Percentiles rank a stretch among this genome's conserved stretches.
Conservation (phyloP, 1,140 invertebrate species). For the Neuroterus valhalla region DNA sequence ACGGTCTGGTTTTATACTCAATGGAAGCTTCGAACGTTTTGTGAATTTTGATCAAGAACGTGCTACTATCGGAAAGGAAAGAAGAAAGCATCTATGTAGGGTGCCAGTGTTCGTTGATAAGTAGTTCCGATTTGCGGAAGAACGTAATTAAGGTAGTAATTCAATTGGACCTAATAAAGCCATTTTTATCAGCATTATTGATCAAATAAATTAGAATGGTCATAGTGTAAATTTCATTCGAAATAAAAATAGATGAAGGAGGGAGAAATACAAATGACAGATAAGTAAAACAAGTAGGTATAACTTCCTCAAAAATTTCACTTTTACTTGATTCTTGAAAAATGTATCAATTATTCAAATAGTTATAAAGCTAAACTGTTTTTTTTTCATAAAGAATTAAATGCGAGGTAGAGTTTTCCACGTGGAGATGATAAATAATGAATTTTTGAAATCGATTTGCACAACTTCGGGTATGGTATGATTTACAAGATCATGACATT, state of each 20-base stretch:
- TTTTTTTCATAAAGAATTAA: neutral
- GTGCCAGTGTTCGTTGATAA: slow-evolving; percentile 56
- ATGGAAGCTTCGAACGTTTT: slow-evolving; percentile 57
- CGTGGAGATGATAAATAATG: no score
- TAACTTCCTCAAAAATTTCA: slow-evolving; percentile 41
- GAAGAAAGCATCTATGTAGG: slow-evolving; percentile 71
- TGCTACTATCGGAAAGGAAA: slow-evolving; percentile 61
- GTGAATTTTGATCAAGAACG: slow-evolving; percentile 70
- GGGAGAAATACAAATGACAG: neutral
- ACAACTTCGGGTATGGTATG: no score
- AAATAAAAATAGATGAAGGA: no score
- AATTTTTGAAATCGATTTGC: no score
- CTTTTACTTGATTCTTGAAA: neutral
- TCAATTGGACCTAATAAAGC: neutral
- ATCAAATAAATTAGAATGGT: no score
- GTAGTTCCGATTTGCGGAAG: neutral
- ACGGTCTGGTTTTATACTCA: slow-evolving; percentile 70
- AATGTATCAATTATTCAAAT: no score
- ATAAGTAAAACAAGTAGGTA: neutral
- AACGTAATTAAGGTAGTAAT: neutral
- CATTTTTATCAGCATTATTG: no score
- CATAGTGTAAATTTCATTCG: no score
- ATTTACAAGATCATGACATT: no score
- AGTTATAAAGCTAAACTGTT: no score
- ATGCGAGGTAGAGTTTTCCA: no score